Evolutionary conservation across 2,888 invertebrate genomes (phyloP).

Genomic region (Cantharis nigra): DNA sequence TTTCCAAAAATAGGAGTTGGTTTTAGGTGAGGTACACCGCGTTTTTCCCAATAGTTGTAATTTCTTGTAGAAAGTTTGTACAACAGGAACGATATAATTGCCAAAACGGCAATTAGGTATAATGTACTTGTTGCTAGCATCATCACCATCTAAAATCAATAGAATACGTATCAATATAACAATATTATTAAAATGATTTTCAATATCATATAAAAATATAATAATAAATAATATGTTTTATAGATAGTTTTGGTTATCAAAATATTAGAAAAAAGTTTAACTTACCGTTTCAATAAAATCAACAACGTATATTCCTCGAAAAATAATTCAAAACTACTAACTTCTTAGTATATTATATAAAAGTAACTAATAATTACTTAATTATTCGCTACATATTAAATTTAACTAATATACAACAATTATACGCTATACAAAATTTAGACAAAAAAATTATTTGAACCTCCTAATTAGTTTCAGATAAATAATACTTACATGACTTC

Average conservation of each 20-base stretch:
- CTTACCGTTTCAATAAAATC: background rate
- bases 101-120: background rate
- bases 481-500: no score
- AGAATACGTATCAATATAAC: background rate
- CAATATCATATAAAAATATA: no score
- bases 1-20: slow-evolving; percentile 50
- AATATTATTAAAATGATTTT: no score
- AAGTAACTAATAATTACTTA: background rate
- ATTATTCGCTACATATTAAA: background rate
- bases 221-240: no score
- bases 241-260: background rate
- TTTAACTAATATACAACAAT: no score
- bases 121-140: background rate
- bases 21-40: slow-evolving; percentile 45
- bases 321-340: background rate
- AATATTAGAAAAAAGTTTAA: background rate
- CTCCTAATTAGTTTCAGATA: no score
- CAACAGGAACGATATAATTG: background rate
- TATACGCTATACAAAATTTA: no score
- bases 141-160: background rate
- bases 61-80: slow-evolving; percentile 35
- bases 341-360: background rate
- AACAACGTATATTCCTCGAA: background rate
- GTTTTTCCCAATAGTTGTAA: slow-evolving; percentile 49
- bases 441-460: no score